phyloP scores from a whole-genome alignment of 2,888 invertebrate species.

The Linnaemya tessellans region DNA sequence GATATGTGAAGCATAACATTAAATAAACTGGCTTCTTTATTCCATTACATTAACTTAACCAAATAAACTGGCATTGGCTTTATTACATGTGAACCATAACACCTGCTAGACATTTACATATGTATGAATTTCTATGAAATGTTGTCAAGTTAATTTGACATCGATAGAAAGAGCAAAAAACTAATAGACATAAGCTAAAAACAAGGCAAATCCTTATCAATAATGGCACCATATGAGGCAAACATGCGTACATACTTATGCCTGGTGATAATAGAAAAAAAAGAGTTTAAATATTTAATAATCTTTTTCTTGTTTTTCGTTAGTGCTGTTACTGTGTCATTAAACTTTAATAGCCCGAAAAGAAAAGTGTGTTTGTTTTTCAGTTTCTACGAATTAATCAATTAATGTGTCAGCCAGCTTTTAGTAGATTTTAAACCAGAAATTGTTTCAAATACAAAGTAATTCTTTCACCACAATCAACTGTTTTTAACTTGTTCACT shows the following conservation, averaged over 20 bases:
- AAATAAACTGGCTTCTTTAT: too few relatives aligned
- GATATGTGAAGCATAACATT: too few relatives aligned
- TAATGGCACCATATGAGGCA: neutral
- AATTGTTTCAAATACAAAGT: neutral
- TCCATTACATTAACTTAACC: too few relatives aligned
- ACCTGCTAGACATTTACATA: neutral
- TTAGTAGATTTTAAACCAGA: neutral
- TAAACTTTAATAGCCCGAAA: slow-evolving; percentile 76
- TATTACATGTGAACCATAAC: too few relatives aligned
- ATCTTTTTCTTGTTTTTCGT: neutral
- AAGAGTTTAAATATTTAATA: neutral
- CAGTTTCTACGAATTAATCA: slow-evolving; percentile 2
- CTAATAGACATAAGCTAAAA: neutral
- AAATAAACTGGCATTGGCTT: too few relatives aligned
- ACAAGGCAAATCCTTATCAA: slow-evolving; percentile 19
- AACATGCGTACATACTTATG: too few relatives aligned
- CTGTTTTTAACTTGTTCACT: neutral
- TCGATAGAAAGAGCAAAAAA: neutral
- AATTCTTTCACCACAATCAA: neutral
- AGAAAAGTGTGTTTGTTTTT: neutral
- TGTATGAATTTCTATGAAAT: neutral
- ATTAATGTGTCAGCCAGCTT: too few relatives aligned
- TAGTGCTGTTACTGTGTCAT: slow-evolving; percentile 76
- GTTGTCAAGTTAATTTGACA: slow-evolving; percentile 1
- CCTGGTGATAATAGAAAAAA: slow-evolving; percentile 9